Evolutionary conservation across 1,140 invertebrate species (phyloP).

Genomic region (Aphelenchoides besseyi): DNA sequence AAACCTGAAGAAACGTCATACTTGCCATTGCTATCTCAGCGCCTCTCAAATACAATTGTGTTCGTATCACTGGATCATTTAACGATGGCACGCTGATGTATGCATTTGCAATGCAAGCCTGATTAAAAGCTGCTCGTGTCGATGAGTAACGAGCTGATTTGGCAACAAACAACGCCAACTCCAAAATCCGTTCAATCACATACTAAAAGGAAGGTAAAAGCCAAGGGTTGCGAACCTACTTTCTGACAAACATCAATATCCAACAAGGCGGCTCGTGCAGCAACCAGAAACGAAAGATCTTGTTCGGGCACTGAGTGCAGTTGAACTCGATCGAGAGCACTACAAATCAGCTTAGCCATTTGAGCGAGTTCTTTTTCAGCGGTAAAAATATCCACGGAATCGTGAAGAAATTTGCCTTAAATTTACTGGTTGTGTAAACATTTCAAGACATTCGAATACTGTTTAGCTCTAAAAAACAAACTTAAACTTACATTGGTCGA

Average conservation of each 20-base stretch:
- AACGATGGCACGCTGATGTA: constrained; percentile 93
- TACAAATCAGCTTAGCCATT: constrained; percentile 27
- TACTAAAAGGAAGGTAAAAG: constrained; percentile 34
- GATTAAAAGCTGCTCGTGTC: constrained; percentile 42
- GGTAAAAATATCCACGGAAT: constrained; percentile 31
- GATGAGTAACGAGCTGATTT: constrained; percentile 39
- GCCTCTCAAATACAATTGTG: constrained; percentile 80
- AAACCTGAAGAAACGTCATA: constrained; percentile 42
- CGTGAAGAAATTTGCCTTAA: constrained; percentile 44
- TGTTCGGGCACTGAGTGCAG: constrained; percentile 42
- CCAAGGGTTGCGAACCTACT: constrained; percentile 11
- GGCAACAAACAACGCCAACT: constrained; percentile 32
- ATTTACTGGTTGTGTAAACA: too few species aligned
- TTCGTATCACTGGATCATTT: constrained; percentile 71
- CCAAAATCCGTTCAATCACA: constrained; percentile 34
- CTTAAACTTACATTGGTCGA: too few species aligned
- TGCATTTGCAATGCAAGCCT: constrained; percentile 87
- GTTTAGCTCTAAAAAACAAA: too few species aligned
- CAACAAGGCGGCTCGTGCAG: constrained; percentile 39
- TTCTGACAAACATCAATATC: constrained; percentile 41
- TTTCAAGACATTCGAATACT: too few species aligned
- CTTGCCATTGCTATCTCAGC: constrained; percentile 78
- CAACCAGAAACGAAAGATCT: constrained; percentile 38
- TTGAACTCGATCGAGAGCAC: constrained; percentile 37
- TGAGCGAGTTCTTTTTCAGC: constrained; percentile 21